phyloP scores from a whole-genome alignment of 2,888 invertebrate species.

The Peribatodes rhomboidaria region DNA sequence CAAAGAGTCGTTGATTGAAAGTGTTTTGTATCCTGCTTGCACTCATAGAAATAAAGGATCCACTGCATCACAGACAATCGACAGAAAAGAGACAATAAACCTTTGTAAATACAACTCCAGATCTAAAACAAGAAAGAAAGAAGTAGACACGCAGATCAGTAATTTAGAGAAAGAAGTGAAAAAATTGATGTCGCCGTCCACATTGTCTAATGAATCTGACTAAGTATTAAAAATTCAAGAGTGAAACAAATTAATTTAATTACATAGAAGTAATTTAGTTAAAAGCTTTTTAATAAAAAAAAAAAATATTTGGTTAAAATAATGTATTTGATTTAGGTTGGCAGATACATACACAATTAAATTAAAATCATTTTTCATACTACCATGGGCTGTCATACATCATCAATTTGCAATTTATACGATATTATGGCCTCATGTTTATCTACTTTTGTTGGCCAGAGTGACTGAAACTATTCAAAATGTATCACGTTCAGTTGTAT shows the following conservation, averaged over 20 bases:
- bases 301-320: constrained; percentile 11
- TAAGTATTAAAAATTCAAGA: neutral
- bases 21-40: constrained; percentile 61
- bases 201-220: constrained; percentile 66
- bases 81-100: constrained; percentile 54
- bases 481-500: too few relatives aligned
- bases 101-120: constrained; percentile 53
- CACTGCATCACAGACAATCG: constrained; percentile 47
- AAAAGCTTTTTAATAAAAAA: constrained; percentile 19
- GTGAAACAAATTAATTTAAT: constrained; percentile 14
- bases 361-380: neutral
- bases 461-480: too few relatives aligned
- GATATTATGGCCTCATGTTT: neutral
- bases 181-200: constrained; percentile 64
- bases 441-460: neutral
- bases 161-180: constrained; percentile 74
- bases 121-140: constrained; percentile 64
- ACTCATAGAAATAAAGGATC: constrained; percentile 52
- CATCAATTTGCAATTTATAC: neutral
- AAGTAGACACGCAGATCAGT: constrained; percentile 56
- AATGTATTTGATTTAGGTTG: constrained; percentile 17
- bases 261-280: constrained; percentile 35
- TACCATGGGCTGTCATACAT: too few relatives aligned
- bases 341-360: neutral
- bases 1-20: constrained; percentile 65